These are phyloP conservation scores for Bubo bubo DNA, from an alignment of 2,113 vertebrate species.

Conservation along the genomic window DNA sequence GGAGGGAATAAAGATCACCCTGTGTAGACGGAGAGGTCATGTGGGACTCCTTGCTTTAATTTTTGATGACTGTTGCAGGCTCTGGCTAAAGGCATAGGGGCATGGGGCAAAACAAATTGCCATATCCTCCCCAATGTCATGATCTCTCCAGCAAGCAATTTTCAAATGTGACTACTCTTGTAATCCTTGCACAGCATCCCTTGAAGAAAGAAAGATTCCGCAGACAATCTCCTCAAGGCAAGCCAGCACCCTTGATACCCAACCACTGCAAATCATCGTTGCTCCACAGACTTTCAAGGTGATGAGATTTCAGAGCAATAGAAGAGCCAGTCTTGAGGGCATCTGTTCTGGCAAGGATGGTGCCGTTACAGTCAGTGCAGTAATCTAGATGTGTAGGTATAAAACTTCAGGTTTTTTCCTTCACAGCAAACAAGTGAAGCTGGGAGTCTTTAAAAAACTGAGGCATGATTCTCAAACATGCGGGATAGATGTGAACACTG, in stretches of 20 bases:
- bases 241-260: neutral
- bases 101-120: neutral
- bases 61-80: neutral
- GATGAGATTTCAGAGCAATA: neutral
- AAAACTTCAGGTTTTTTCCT: neutral
- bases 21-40: neutral
- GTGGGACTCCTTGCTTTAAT: neutral
- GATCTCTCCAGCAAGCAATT: neutral
- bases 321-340: neutral
- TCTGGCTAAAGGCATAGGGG: neutral
- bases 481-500: neutral
- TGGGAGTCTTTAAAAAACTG: neutral
- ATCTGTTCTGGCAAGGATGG: neutral
- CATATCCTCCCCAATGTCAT: neutral
- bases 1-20: neutral
- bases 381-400: neutral
- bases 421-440: neutral
- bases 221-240: neutral
- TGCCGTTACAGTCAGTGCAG: neutral
- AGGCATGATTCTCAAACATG: neutral
- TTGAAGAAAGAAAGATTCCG: neutral
- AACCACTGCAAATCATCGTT: neutral
- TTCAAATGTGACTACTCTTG: neutral
- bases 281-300: neutral
- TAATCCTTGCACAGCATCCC: neutral